Base-by-base conservation (phyloP, 2,888 invertebrate species). In the Synergus itoensis region DNA sequence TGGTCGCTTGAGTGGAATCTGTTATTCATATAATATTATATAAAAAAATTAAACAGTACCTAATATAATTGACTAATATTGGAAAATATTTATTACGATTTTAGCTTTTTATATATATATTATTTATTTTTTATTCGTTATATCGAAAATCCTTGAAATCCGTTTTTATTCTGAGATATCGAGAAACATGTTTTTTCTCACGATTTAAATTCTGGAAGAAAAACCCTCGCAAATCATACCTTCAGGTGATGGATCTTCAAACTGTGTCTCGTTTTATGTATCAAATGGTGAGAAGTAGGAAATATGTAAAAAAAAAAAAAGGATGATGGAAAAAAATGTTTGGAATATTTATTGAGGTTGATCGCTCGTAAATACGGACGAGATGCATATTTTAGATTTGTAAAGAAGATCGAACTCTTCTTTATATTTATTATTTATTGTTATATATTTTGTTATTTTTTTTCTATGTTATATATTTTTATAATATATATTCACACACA, bases 261-360 rank as follows among this genome's bases (percentile, higher is more conserved):
- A 48, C 16, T 16, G 4, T 16, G 16, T 28, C 3, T 28, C 28
- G 28, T 28, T 28, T 28, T 28, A 28, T 28, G 28, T 28, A 28
- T 48, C n/a, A 48, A 48, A 48, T 48, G 0, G 48, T 8, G n/a
- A 48, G n/a, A 48, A 7, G n/a, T n/a, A 48, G n/a, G 16, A 28
- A 48, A 48, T n/a, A n/a, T 53, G n/a, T 53, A 28, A 28, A 28
- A 28, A 28, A 28, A 28, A n/a, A 53, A n/a, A 53, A n/a, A 53
- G n/a, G 16, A 53, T n/a, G 5, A 0, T 7, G n/a, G 28, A 28
- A 45, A 67, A 21, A 21, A 45, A 8, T 3, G 12, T 67, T 43
- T 45, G 45, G 21, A 67, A 45, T 67, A 43, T 53, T 53, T 45
- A 45, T 67, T 21, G 67, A 67, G 14, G 18, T 21, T 67, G 45